phyloP scores from a whole-genome alignment of 2,797 vertebrate genomes.

The Iguana delicatissima region DNA sequence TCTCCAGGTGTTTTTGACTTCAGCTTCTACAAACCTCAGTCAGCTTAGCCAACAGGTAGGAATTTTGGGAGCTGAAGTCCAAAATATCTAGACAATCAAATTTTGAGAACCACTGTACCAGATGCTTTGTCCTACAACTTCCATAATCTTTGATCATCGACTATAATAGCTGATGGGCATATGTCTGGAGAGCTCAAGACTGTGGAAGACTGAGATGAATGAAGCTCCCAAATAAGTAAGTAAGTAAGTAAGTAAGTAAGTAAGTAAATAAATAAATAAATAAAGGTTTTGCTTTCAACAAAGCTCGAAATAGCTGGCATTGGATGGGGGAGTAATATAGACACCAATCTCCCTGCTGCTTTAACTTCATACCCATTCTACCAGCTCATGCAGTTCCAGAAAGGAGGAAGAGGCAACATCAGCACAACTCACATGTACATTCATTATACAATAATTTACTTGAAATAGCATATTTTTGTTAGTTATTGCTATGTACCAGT shows the following conservation, averaged over 20 bases:
- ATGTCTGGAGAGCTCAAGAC: no score
- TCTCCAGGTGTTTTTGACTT: no score
- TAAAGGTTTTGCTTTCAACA: neutral
- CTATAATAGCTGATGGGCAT: no score
- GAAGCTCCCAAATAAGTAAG: neutral
- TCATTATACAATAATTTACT: neutral
- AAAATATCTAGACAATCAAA: no score
- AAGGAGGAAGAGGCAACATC: neutral
- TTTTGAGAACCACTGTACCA: no score
- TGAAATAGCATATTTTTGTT: no score
- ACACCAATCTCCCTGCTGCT: neutral
- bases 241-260: neutral
- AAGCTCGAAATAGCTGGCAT: neutral
- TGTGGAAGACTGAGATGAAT: neutral
- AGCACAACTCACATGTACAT: neutral
- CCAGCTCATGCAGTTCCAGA: neutral
- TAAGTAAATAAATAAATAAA: neutral
- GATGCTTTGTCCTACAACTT: no score
- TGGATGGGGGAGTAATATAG: neutral
- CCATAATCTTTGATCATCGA: no score
- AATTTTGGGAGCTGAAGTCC: no score
- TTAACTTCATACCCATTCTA: neutral
- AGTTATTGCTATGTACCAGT: neutral
- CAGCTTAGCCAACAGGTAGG: no score
- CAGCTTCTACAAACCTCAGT: no score